These are phyloP conservation scores for Catostomus latipinnis DNA, from an alignment of 2,797 vertebrate genomes.

Conservation along the genomic window DNA sequence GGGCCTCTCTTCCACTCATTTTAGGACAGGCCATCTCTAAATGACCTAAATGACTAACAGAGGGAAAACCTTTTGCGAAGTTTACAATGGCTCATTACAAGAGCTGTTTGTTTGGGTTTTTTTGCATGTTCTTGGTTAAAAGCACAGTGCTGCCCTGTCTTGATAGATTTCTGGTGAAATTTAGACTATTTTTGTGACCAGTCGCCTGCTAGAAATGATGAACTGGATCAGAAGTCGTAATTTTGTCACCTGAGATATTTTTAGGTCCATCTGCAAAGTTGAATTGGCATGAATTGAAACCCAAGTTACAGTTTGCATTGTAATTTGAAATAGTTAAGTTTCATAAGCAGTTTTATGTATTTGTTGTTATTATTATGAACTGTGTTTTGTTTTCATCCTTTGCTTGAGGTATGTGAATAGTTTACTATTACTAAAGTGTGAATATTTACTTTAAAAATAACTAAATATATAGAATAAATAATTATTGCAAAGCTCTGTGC, in stretches of 20 bases:
- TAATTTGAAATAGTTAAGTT: background rate
- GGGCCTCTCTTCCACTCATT: slow-evolving; percentile 81
- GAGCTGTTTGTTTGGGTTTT: background rate
- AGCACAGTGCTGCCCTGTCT: background rate
- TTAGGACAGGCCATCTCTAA: slow-evolving; percentile 2
- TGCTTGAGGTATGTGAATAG: background rate
- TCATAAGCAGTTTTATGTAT: background rate
- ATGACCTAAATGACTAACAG: background rate
- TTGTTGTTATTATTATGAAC: background rate
- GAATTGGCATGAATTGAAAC: background rate
- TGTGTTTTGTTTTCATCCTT: background rate
- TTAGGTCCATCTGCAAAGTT: background rate
- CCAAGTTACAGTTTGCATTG: background rate
- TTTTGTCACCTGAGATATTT: background rate
- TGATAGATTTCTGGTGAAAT: background rate
- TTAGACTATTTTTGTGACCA: background rate
- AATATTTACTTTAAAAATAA: background rate
- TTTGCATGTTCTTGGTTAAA: background rate
- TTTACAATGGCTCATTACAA: background rate
- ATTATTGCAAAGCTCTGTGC: background rate
- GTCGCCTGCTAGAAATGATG: slow-evolving; percentile 9
- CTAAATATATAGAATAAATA: background rate
- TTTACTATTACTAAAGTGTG: background rate
- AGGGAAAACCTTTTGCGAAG: background rate
- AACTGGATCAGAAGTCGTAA: background rate